phyloP scores from a whole-genome alignment of 2,113 vertebrate species.

The Ceuthmochares aereus region DNA sequence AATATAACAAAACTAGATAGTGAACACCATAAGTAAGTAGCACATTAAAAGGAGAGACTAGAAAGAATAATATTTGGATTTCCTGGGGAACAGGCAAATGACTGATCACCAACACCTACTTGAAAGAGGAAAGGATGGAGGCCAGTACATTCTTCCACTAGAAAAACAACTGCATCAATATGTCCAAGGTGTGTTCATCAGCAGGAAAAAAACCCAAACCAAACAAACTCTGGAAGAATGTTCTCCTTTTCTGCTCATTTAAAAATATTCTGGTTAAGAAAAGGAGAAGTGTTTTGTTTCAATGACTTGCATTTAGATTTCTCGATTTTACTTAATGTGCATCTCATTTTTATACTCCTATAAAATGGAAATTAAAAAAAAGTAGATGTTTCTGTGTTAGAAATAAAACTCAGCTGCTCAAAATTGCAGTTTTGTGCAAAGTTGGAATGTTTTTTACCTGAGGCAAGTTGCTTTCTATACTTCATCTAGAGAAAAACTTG shows the following conservation, averaged over 20 bases:
- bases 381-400: fast-evolving
- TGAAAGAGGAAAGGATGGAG: neutral
- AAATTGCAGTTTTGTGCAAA: neutral
- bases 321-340: neutral
- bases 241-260: neutral
- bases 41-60: neutral
- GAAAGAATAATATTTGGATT: neutral
- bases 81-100: neutral
- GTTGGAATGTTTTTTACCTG: neutral
- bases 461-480: neutral
- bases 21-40: neutral
- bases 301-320: neutral
- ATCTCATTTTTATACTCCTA: neutral
- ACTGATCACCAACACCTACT: neutral
- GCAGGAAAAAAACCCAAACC: neutral
- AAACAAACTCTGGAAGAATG: neutral
- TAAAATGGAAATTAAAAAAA: neutral
- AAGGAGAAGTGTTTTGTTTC: neutral
- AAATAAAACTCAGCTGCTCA: neutral
- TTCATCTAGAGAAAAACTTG: neutral
- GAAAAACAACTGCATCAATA: neutral
- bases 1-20: neutral
- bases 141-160: neutral
- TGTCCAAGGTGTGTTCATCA: neutral
- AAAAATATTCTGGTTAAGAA: neutral